These are phyloP conservation scores for Electrona antarctica DNA, from an alignment of 2,113 vertebrate species.

Conservation along the genomic window DNA sequence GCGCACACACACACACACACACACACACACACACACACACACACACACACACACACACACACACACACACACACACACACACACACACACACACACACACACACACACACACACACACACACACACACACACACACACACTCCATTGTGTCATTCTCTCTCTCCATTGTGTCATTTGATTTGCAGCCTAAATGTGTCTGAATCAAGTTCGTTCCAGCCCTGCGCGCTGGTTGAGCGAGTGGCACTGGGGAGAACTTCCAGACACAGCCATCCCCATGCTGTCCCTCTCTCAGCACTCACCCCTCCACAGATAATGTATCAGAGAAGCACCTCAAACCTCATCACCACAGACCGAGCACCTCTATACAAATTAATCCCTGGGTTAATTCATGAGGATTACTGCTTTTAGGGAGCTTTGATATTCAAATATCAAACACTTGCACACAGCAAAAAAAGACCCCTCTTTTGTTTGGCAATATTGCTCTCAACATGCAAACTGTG, in stretches of 20 bases:
- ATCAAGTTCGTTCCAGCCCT: slow-evolving; percentile 62
- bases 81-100: background rate
- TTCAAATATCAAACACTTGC: slow-evolving; percentile 61
- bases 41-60: background rate
- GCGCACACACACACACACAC: background rate
- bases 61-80: background rate
- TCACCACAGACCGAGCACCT: slow-evolving; percentile 56
- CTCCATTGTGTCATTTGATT: slow-evolving; percentile 47
- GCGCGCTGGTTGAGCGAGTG: slow-evolving; percentile 31
- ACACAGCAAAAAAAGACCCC: slow-evolving; percentile 62
- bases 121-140: slow-evolving; percentile 3
- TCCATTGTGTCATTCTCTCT: slow-evolving; percentile 22
- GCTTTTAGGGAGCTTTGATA: slow-evolving; percentile 68
- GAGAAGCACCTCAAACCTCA: slow-evolving; percentile 61
- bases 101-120: background rate
- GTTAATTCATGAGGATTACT: slow-evolving; percentile 61
- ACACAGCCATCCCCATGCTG: slow-evolving; percentile 15
- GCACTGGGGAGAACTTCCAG: slow-evolving; percentile 31
- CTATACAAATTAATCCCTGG: slow-evolving; percentile 71
- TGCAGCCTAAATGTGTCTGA: slow-evolving; percentile 50
- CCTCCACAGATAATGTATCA: slow-evolving; percentile 63
- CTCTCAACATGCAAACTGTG: slow-evolving; percentile 45
- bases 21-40: slow-evolving; percentile 1
- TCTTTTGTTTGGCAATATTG: slow-evolving; percentile 37
- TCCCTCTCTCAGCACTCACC: slow-evolving; percentile 7